A percentile compares a stretch with the other conserved stretches of the same genome.
phyloP scores from a whole-genome alignment of 2,113 vertebrate species.

The Pantherophis guttatus region DNA sequence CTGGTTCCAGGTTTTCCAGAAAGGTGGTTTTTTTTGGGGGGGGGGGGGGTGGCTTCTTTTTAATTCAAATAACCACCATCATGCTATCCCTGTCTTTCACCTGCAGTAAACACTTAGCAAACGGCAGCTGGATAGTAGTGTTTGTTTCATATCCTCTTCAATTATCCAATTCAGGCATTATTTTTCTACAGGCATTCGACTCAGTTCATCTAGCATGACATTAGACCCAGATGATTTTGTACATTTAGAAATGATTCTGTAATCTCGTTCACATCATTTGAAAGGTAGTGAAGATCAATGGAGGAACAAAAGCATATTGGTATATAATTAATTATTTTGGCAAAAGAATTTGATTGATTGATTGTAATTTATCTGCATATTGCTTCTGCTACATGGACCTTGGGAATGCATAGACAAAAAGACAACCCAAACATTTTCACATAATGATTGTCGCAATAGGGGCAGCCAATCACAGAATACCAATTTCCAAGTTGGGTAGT shows the following conservation, averaged over 20 bases:
- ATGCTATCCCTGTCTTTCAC: neutral
- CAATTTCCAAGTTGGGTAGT: neutral
- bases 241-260: neutral
- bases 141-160: neutral
- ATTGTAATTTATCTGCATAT: neutral
- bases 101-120: neutral
- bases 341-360: neutral
- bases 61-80: neutral
- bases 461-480: neutral
- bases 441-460: neutral
- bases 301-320: neutral
- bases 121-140: neutral
- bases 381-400: neutral
- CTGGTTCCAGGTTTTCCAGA: neutral
- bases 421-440: neutral
- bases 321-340: neutral
- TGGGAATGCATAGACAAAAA: neutral
- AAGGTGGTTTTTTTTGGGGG: neutral
- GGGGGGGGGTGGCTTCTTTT: neutral
- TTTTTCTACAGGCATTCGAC: neutral
- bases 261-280: neutral
- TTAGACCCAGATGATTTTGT: neutral
- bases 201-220: neutral
- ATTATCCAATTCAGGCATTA: neutral
- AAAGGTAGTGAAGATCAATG: neutral